phyloP scores from a whole-genome alignment of 2,113 vertebrate species.

The Channa argus region DNA sequence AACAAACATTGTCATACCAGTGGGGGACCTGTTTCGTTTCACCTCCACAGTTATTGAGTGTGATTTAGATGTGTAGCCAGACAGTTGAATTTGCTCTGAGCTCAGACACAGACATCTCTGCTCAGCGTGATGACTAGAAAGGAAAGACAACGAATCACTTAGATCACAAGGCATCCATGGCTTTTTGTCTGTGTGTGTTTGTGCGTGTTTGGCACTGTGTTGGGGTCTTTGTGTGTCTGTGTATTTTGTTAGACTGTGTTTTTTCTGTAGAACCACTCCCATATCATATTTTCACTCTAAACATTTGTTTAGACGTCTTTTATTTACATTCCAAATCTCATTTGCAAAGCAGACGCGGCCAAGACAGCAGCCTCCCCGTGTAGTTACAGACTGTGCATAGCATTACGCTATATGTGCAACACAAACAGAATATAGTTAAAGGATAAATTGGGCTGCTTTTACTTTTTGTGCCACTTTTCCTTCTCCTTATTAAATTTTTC shows the following conservation, averaged over 20 bases:
- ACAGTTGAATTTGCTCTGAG: slow-evolving; percentile 44
- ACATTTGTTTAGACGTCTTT: background rate
- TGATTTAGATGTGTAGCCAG: slow-evolving; percentile 29
- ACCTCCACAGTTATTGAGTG: slow-evolving; percentile 37
- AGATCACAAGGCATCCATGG: background rate
- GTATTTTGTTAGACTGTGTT: background rate
- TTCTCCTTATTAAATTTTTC: background rate
- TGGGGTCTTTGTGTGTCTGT: background rate
- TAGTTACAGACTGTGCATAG: slow-evolving; percentile 1
- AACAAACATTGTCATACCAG: slow-evolving; percentile 23
- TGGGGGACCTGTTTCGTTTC: slow-evolving; percentile 47
- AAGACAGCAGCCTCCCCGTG: background rate
- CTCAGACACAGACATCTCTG: slow-evolving; percentile 35
- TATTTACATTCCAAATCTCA: slow-evolving; percentile 11
- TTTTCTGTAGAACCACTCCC: slow-evolving; percentile 5
- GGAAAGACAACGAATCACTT: slow-evolving; percentile 35
- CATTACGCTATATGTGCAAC: background rate
- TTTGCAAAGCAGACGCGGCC: background rate
- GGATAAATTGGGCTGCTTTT: slow-evolving; percentile 9
- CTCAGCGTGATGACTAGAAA: slow-evolving; percentile 47
- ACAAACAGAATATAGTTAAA: background rate
- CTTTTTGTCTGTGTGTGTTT: slow-evolving; percentile 17
- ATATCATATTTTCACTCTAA: slow-evolving; percentile 3
- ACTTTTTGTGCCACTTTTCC: background rate
- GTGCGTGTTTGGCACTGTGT: background rate